Evolutionary conservation across 2,888 invertebrate species (phyloP), one percentile per base, ranked within the genome.

Genomic region (Pherbina coryleti): DNA sequence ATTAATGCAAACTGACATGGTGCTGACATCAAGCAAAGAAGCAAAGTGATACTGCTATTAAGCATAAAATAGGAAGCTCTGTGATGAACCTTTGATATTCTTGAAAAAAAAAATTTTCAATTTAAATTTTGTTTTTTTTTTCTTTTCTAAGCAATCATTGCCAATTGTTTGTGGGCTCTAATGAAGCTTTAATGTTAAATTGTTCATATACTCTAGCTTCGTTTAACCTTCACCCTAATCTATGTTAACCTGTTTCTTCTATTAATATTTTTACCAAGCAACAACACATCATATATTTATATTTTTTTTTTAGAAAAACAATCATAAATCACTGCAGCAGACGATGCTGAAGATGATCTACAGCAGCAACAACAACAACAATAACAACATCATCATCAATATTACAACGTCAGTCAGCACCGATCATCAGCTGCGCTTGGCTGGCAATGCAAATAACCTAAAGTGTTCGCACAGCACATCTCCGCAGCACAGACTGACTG

Each of bases 381-480:
- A n/a, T 5, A 55, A 19, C 55, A 55, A 7, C 55, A 22, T 4
- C 8, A 55, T 70, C 31, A 49, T 37, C 64, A 5, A 70, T 28
- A 14, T 34, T 19, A 3, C 55, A 11, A 11, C 25, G 22, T 22
- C 49, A 31, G 22, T 31, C 34, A 34, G 28, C 49, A 9, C 31
- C 34, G 71, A 71, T 71, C 57, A 31, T 34, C 70, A 53, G 2
- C 22, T 53, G 11, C 31, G n/a, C n/a, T 22, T 49, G 28, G 17
- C 25, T 28, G 37, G n/a, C 67, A 75, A 78, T 78, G 78, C 77
- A 78, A 80, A 80, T 80, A 80, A 77, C 78, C 77, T 75, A 44
- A 77, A 78, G 78, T 77, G 75, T 73, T 77, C 75, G 25, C 70
- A 71, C 71, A 75, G 72, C 64, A 74, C 11, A 44, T 44, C 1